phyloP scores from a whole-genome alignment of 2,113 vertebrate genomes.

The Psittacara wagleri region DNA sequence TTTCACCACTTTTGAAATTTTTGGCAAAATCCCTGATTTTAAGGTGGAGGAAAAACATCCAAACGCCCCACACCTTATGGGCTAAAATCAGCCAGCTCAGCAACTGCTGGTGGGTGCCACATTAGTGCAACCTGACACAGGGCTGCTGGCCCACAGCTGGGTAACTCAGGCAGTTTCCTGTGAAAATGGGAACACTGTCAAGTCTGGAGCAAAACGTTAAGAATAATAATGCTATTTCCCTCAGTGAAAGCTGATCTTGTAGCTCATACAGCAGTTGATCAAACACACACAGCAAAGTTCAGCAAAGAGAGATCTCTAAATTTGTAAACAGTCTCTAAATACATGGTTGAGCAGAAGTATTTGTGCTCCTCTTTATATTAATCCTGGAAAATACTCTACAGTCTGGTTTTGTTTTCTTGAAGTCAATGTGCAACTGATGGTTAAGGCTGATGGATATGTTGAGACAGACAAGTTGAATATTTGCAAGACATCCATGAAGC shows the following conservation, averaged over 20 bases:
- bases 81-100: constrained; percentile 41
- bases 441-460: neutral
- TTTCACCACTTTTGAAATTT: neutral
- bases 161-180: constrained; percentile 60
- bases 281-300: neutral
- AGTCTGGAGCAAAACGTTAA: constrained; percentile 57
- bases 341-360: neutral
- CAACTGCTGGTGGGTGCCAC: neutral
- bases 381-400: neutral
- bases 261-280: constrained; percentile 32
- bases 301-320: neutral
- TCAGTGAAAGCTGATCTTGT: constrained; percentile 49
- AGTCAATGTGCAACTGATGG: neutral
- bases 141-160: constrained; percentile 45
- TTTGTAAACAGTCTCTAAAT: constrained; percentile 45
- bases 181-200: constrained; percentile 61
- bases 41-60: constrained; percentile 26
- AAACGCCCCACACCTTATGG: neutral
- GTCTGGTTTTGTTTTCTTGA: neutral
- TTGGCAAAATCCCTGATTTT: constrained; percentile 13
- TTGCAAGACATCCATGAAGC: neutral
- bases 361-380: neutral
- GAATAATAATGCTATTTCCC: constrained; percentile 54
- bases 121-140: constrained; percentile 6
- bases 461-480: neutral